Base-by-base conservation (phyloP, 2,113 vertebrate genomes). In the Heterotilapia buettikoferi region DNA sequence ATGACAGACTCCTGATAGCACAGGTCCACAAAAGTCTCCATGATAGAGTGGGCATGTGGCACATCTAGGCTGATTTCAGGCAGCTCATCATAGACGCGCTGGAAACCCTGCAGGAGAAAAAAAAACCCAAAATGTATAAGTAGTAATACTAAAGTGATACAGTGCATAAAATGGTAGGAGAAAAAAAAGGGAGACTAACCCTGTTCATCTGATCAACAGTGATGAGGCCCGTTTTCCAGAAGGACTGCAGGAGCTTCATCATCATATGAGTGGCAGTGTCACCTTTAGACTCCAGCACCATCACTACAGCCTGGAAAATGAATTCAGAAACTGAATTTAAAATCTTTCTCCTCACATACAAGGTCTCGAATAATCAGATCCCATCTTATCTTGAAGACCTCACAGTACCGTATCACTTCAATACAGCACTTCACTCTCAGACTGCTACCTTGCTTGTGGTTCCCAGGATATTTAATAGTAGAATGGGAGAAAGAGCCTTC, bases 131-230 rank as follows among this genome's bases (percentile, higher is more conserved):
- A n/a, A 19, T 0, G 2, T 5, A 86, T 5, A 82, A n/a, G 14
- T 53, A 43, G 26, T 12, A 50, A 18, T 8, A 31, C 33, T 10
- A 56, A 80, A 57, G 21, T 57, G 33, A 57, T 40, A 2, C 9
- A 12, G 26, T 31, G 16, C 24, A 29, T 40, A 40, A 56, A 45
- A 3, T 40, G 2, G 57, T 10, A 18, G 9, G 18, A 5, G 33
- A 36, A 36, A 63, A 31, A 6, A 57, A 63, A 63, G 26, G 14
- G 7, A 14, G 45, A 84, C 94, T 68, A 80, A 98, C 97, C 95
- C 97, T 94, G 94, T 98, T 97, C 97, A 98, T 98, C 95, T 98
- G 97, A 94, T 98, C 97, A 93, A 98, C 94, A 8, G 97, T 98
- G 92, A 98, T 96, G 79, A 98, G 96, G n/a, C 97, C 97, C 0